A percentile compares a stretch with the other conserved stretches of the same genome.
These are phyloP conservation scores for Globodera ellingtonae DNA, from an alignment of 1,140 invertebrate species.

Conservation along the genomic window DNA sequence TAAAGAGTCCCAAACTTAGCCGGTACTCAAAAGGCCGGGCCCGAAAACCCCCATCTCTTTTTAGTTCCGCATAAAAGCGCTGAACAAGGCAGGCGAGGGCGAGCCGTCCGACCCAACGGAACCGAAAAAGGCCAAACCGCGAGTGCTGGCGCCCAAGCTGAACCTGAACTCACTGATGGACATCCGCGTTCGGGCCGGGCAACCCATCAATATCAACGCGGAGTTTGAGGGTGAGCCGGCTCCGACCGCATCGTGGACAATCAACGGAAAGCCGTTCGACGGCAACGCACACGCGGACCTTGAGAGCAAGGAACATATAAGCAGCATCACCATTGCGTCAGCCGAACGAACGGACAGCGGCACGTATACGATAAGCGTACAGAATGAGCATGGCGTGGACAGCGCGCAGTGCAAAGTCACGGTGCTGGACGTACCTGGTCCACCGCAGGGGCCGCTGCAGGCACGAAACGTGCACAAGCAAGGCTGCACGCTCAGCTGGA, in stretches of 20 bases:
- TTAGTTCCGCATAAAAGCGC: slow-evolving; percentile 91
- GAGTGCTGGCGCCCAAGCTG: slow-evolving; percentile 65
- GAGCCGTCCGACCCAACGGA: slow-evolving; percentile 88
- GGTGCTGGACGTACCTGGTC: slow-evolving; percentile 76
- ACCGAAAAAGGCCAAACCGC: slow-evolving; percentile 77
- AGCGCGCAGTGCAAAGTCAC: slow-evolving; percentile 72
- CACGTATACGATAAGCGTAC: slow-evolving; percentile 85
- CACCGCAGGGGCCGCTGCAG: slow-evolving; percentile 84
- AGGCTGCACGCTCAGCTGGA: slow-evolving; percentile 80
- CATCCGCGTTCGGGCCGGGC: slow-evolving; percentile 83
- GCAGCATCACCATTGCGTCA: slow-evolving; percentile 52
- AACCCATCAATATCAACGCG: slow-evolving; percentile 74
- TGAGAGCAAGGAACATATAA: slow-evolving; percentile 46
- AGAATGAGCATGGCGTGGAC: slow-evolving; percentile 91
- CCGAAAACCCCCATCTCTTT: no score
- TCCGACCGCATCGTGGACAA: slow-evolving; percentile 60
- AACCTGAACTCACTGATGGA: slow-evolving; percentile 70
- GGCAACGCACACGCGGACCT: slow-evolving; percentile 57
- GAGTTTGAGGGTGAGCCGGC: slow-evolving; percentile 64
- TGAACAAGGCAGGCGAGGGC: slow-evolving; percentile 91
- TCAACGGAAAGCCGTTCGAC: slow-evolving; percentile 56
- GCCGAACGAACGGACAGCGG: slow-evolving; percentile 77
- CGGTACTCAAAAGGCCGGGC: no score
- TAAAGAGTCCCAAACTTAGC: no score
- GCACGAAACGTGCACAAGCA: slow-evolving; percentile 82